phyloP scores from a whole-genome alignment of 1,140 invertebrate genomes.

The Magallana gigas region DNA sequence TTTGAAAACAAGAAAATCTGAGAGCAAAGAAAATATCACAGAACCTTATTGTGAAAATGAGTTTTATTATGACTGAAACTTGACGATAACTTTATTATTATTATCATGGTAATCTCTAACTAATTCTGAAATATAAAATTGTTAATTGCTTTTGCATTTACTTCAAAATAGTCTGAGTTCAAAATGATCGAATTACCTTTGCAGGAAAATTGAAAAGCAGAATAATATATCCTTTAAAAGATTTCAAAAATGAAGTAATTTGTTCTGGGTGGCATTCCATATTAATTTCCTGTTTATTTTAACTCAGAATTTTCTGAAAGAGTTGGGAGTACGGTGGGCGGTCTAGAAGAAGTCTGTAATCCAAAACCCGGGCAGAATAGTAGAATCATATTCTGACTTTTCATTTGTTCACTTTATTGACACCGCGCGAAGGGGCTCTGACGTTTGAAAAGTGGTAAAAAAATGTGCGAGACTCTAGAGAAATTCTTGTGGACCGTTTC shows the following conservation, averaged over 20 bases:
- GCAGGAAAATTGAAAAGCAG: conserved; percentile 1
- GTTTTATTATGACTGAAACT: too few relatives aligned
- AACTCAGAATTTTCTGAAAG: not conserved
- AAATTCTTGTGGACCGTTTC: conserved; percentile 11
- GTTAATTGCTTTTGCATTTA: not conserved
- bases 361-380: not conserved
- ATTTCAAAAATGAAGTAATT: conserved; percentile 9
- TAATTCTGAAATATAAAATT: not conserved
- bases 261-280: conserved; percentile 24
- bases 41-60: too few relatives aligned
- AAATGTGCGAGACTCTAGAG: conserved; percentile 9
- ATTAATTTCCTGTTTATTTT: conserved; percentile 39
- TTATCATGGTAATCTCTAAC: too few relatives aligned
- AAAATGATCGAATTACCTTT: not conserved
- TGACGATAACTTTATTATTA: too few relatives aligned
- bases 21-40: not conserved
- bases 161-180: not conserved
- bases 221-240: not conserved
- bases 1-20: conserved; percentile 1
- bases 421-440: not conserved
- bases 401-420: conserved; percentile 18
- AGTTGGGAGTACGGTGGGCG: not conserved
- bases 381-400: conserved; percentile 15
- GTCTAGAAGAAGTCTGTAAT: conserved; percentile 12
- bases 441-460: conserved; percentile 24